Evolutionary conservation across 1,140 invertebrate species (phyloP).

Genomic region (Drosophila repletoides): DNA sequence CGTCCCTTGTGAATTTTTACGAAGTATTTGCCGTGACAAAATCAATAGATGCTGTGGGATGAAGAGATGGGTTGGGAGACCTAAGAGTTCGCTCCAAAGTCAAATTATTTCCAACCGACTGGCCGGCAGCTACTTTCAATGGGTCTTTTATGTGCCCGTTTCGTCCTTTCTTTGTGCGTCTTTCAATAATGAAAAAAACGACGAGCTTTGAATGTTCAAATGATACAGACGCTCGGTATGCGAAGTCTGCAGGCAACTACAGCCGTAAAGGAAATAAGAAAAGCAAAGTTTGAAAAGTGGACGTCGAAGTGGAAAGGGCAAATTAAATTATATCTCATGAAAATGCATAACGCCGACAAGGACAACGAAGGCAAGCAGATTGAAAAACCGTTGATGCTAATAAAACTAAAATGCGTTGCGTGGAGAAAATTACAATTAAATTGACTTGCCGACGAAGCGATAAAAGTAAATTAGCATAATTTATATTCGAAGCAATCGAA

Average conservation of each 20-base stretch:
- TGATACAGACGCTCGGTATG: slow-evolving; percentile 46
- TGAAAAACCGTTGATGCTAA: slow-evolving; percentile 67
- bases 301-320: slow-evolving; percentile 74
- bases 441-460: slow-evolving; percentile 70
- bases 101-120: slow-evolving; percentile 52
- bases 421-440: slow-evolving; percentile 78
- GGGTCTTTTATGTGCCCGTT: slow-evolving; percentile 54
- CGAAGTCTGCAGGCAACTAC: slow-evolving; percentile 45
- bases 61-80: background rate
- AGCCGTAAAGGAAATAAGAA: slow-evolving; percentile 53
- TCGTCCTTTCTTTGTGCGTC: slow-evolving; percentile 40
- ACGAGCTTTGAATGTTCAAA: slow-evolving; percentile 71
- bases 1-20: too few species aligned
- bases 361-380: slow-evolving; percentile 27
- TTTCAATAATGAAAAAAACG: slow-evolving; percentile 68
- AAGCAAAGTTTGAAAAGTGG: slow-evolving; percentile 73
- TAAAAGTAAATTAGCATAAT: slow-evolving; percentile 80
- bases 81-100: slow-evolving; percentile 49
- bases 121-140: slow-evolving; percentile 58
- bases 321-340: slow-evolving; percentile 76
- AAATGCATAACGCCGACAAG: slow-evolving; percentile 35
- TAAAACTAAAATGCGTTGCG: slow-evolving; percentile 68
- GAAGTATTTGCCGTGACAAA: too few species aligned
- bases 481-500: slow-evolving; percentile 53
- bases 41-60: too few species aligned